These are phyloP conservation scores for Tetranychus cinnabarinus DNA, from an alignment of 1,140 invertebrate species.

Conservation along the genomic window DNA sequence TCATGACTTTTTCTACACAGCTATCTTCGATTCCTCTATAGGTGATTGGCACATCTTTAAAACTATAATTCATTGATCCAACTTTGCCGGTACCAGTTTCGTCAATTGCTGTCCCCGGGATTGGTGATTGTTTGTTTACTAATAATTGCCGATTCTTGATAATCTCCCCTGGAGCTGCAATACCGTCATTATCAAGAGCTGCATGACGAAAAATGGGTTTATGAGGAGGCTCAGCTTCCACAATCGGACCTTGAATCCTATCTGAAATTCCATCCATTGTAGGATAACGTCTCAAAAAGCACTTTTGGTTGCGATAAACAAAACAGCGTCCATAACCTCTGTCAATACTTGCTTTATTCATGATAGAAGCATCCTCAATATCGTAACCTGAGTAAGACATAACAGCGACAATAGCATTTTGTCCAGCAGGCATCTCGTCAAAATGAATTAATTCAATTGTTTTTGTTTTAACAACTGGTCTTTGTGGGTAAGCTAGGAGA, in stretches of 20 bases:
- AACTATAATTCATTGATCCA: neutral
- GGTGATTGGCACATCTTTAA: constrained; percentile 32
- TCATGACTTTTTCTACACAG: constrained; percentile 86
- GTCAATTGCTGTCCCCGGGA: constrained; percentile 12
- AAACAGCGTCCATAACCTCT: constrained; percentile 61
- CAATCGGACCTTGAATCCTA: constrained; percentile 62
- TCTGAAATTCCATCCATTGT: constrained; percentile 46
- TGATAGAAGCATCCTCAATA: constrained; percentile 91
- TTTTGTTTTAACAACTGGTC: constrained; percentile 82
- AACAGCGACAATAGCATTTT: constrained; percentile 94
- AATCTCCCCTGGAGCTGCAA: constrained; percentile 40
- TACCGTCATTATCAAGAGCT: constrained; percentile 65
- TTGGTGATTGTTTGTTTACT: constrained; percentile 69
- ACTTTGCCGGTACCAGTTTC: neutral
- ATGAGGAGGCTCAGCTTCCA: constrained; percentile 47
- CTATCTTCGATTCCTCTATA: constrained; percentile 61
- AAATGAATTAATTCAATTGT: constrained; percentile 84
- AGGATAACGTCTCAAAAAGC: constrained; percentile 64
- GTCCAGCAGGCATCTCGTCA: constrained; percentile 93
- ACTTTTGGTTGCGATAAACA: constrained; percentile 66
- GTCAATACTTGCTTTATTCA: constrained; percentile 93
- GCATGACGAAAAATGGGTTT: constrained; percentile 57
- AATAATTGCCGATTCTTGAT: constrained; percentile 30
- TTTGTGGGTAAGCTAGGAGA: constrained; percentile 84
- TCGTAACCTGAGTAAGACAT: constrained; percentile 99